A percentile compares a stretch with the other conserved stretches of the same genome.
Evolutionary conservation across 92 coral and sea anemone species (phyloP).

Genomic region (Bergia puertoricense): DNA sequence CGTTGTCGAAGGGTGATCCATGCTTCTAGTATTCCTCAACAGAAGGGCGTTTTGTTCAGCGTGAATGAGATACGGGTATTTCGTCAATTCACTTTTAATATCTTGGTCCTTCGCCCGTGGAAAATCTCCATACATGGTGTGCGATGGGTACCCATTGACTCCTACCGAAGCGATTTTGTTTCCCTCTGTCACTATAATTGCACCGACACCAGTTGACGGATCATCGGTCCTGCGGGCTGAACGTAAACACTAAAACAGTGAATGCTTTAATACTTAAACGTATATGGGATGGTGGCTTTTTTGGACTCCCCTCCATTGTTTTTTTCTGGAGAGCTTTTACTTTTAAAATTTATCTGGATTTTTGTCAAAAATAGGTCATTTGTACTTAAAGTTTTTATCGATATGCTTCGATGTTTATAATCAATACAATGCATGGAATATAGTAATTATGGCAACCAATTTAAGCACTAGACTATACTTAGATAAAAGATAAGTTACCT

Average conservation of each 20-base stretch:
- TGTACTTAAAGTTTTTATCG: too few relatives aligned
- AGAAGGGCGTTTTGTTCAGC: conserved; percentile 3
- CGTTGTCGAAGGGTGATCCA: background rate
- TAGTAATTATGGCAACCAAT: too few relatives aligned
- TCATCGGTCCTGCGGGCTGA: conserved; percentile 9
- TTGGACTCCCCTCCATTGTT: too few relatives aligned
- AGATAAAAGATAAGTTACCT: too few relatives aligned
- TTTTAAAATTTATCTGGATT: too few relatives aligned
- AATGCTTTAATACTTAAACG: too few relatives aligned
- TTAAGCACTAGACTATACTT: too few relatives aligned
- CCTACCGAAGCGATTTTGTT: background rate
- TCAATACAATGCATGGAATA: too few relatives aligned
- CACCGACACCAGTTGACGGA: conserved; percentile 7
- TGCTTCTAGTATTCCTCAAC: background rate
- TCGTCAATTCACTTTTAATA: background rate
- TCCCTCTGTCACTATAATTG: background rate
- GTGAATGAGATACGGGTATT: conserved; percentile 4
- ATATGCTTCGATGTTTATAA: too few relatives aligned
- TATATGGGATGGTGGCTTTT: too few relatives aligned
- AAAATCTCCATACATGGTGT: background rate
- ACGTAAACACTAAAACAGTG: background rate
- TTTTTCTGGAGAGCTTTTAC: too few relatives aligned
- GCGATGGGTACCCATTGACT: conserved; percentile 1
- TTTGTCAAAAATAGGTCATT: too few relatives aligned
- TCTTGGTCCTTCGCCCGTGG: background rate